Percentiles rank a stretch among this genome's conserved stretches.
phyloP scores from a whole-genome alignment of 2,113 vertebrate genomes.

The Noturus placidus region DNA sequence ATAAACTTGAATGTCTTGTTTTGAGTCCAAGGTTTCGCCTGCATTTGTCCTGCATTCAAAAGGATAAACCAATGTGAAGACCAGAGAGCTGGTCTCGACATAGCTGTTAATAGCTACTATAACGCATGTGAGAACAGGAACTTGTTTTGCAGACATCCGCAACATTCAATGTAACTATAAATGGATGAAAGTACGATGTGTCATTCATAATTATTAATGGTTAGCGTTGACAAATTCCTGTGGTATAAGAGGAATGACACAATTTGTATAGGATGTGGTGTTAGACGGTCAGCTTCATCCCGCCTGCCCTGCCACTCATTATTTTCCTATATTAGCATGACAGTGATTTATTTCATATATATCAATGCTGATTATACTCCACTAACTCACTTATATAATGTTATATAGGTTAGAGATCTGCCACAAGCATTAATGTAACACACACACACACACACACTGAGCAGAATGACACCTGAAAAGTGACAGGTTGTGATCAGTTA shows the following conservation, averaged over 20 bases:
- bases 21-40: too few species aligned
- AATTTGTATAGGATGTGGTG: not conserved
- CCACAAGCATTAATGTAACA: not conserved
- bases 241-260: not conserved
- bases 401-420: not conserved
- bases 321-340: not conserved
- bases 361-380: not conserved
- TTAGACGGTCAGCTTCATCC: not conserved
- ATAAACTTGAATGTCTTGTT: too few species aligned
- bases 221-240: not conserved
- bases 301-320: not conserved
- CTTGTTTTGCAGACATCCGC: too few species aligned
- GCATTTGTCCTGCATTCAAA: too few species aligned
- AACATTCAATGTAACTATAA: too few species aligned
- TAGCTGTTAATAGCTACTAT: too few species aligned
- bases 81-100: too few species aligned
- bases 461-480: not conserved
- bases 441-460: constrained; percentile 1
- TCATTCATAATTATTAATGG: not conserved
- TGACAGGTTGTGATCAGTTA: not conserved
- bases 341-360: not conserved
- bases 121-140: too few species aligned
- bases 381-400: not conserved
- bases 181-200: too few species aligned
- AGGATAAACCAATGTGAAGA: too few species aligned